A percentile compares a stretch with the other conserved stretches of the same genome.
These are phyloP conservation scores for Hozukius guyotensis DNA, from an alignment of 2,797 vertebrate species.

Conservation along the genomic window DNA sequence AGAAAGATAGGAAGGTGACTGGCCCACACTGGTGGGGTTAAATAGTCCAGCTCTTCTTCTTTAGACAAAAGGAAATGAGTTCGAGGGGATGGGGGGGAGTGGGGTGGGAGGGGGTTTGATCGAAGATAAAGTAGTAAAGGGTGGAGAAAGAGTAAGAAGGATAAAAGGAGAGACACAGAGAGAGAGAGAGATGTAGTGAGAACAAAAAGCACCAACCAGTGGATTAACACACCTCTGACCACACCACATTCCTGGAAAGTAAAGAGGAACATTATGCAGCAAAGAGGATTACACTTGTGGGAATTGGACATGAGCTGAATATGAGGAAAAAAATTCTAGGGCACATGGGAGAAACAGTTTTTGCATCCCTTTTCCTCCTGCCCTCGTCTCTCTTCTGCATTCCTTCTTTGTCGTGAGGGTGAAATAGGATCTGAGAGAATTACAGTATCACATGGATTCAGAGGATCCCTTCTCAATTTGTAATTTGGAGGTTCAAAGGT, in stretches of 20 bases:
- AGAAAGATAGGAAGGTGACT: conserved; percentile 83
- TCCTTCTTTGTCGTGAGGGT: conserved; percentile 34
- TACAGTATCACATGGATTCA: conserved; percentile 48
- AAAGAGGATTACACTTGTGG: conserved; percentile 80
- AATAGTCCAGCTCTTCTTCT: conserved; percentile 84
- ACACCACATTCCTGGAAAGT: conserved; percentile 77
- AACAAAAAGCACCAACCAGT: conserved; percentile 58
- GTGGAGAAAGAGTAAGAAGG: conserved; percentile 34
- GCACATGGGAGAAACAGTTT: conserved; percentile 31
- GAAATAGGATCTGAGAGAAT: conserved; percentile 61
- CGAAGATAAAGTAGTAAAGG: conserved; percentile 52
- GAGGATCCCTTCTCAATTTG: conserved; percentile 41
- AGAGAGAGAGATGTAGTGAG: conserved; percentile 52
- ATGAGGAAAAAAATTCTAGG: conserved; percentile 26
- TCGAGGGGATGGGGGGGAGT: conserved; percentile 25
- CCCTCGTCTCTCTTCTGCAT: conserved; percentile 35
- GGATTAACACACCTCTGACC: conserved; percentile 77
- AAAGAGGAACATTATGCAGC: conserved; percentile 73
- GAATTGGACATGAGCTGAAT: conserved; percentile 64
- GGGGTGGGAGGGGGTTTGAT: conserved; percentile 36
- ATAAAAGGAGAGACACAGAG: conserved; percentile 36
- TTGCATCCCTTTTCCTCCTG: conserved; percentile 7
- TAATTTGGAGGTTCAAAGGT: conserved; percentile 51
- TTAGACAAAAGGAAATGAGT: conserved; percentile 67
- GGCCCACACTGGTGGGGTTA: conserved; percentile 84